phyloP scores from a whole-genome alignment of 2,888 invertebrate species.

The Trissoscelio sp. region DNA sequence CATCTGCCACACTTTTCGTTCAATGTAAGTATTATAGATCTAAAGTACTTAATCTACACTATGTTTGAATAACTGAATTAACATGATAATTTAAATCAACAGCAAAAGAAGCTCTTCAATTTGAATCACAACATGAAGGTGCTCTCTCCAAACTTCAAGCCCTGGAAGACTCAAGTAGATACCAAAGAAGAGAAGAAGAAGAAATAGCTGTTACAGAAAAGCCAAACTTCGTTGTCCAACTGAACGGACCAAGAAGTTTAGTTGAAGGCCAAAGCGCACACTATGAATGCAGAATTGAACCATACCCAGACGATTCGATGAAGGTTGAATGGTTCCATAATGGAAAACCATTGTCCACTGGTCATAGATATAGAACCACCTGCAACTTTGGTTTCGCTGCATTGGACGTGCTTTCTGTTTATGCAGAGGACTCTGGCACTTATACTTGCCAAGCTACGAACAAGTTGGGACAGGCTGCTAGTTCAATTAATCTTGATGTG shows the following conservation, averaged over 20 bases:
- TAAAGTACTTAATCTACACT: too few species aligned
- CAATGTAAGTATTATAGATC: constrained; percentile 87
- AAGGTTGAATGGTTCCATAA: constrained; percentile 98
- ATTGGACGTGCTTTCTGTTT: constrained; percentile 96
- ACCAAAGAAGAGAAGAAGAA: constrained; percentile 92
- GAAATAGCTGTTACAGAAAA: constrained; percentile 92
- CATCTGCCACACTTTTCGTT: constrained; percentile 95
- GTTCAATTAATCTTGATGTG: constrained; percentile 91
- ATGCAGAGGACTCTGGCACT: constrained; percentile 97
- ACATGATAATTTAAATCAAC: too few species aligned
- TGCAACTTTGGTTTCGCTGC: constrained; percentile 99
- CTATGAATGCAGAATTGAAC: constrained; percentile 96
- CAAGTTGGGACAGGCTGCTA: constrained; percentile 92
- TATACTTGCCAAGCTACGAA: constrained; percentile 95
- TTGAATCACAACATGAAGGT: constrained; percentile 95
- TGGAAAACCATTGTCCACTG: constrained; percentile 93
- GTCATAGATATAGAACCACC: constrained; percentile 96
- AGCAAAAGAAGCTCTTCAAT: constrained; percentile 94
- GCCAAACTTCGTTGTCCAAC: constrained; percentile 92
- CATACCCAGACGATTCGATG: constrained; percentile 94
- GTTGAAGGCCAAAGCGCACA: constrained; percentile 95
- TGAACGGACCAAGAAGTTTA: constrained; percentile 93
- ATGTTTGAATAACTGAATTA: too few species aligned
- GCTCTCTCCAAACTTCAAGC: constrained; percentile 94
- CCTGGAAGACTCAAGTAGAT: constrained; percentile 92